Conservation (phyloP, 2,888 invertebrate genomes). For the Gisinianus flammeolus region DNA sequence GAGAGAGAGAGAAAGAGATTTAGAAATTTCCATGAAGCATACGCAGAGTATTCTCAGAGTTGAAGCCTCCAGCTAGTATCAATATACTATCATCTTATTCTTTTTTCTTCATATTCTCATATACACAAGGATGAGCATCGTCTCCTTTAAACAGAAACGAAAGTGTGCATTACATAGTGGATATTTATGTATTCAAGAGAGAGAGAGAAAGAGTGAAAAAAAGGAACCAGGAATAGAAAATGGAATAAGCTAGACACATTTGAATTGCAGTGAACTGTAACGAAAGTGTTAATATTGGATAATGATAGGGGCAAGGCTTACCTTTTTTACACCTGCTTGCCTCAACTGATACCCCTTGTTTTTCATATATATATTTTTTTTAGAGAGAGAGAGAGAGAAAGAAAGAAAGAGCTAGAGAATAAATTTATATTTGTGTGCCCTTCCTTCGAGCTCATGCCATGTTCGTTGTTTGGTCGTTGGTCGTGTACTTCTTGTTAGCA, state of each 20-base stretch:
- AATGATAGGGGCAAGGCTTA: constrained; percentile 45
- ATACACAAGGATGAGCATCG: no score
- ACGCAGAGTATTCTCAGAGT: not conserved
- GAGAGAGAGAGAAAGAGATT: not conserved
- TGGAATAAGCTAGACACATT: not conserved
- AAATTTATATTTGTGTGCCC: not conserved
- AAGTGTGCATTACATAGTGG: no score
- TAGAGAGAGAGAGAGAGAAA: no score
- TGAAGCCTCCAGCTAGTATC: not conserved
- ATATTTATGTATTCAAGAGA: constrained; percentile 11
- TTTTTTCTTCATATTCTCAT: not conserved
- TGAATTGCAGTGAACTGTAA: constrained; percentile 42
- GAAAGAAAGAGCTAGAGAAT: no score
- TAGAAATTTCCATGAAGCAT: not conserved
- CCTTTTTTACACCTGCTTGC: constrained; percentile 43
- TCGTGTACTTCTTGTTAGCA: constrained; percentile 16
- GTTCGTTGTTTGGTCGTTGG: no score
- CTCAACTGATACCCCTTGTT: constrained; percentile 34
- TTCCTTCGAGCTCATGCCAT: not conserved
- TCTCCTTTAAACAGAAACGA: no score
- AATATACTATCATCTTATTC: no score
- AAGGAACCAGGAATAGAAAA: not conserved
- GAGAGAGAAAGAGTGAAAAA: constrained; percentile 15
- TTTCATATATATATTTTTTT: constrained; percentile 2
- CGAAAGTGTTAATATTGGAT: constrained; percentile 46